These are phyloP conservation scores for Tetranychus cinnabarinus DNA, from an alignment of 1,140 invertebrate species.

Conservation along the genomic window DNA sequence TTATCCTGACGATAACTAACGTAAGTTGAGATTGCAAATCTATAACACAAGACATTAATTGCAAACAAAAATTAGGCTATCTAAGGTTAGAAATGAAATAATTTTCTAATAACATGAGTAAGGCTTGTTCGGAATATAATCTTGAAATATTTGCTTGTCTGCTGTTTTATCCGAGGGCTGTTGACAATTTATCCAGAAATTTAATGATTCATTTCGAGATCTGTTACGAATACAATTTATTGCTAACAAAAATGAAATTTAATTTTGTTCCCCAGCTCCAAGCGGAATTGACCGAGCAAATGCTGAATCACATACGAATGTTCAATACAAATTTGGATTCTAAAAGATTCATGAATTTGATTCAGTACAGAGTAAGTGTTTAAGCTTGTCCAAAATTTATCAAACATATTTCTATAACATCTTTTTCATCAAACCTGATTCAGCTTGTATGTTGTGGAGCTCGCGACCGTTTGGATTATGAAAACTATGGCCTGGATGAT, in stretches of 20 bases:
- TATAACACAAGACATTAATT: no score
- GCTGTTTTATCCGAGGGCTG: no score
- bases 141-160: no score
- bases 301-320: conserved; percentile 12
- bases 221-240: no score
- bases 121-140: no score
- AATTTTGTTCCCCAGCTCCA: conserved; percentile 10
- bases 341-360: conserved; percentile 13
- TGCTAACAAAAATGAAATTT: background rate
- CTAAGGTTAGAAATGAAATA: no score
- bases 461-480: conserved; percentile 13
- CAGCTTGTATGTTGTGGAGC: conserved; percentile 17
- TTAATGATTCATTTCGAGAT: no score
- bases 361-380: conserved; percentile 15
- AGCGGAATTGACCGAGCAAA: conserved; percentile 11
- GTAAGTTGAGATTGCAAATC: no score
- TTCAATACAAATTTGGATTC: conserved; percentile 5
- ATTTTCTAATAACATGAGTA: no score
- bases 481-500: conserved; percentile 7
- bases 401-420: background rate
- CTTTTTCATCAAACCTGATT: background rate
- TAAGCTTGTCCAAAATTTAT: no score
- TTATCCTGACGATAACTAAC: background rate
- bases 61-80: no score
- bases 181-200: no score